Evolutionary conservation across 2,888 invertebrate genomes (phyloP), one percentile per base, ranked within the genome.

Genomic region (Drosophila neoperkinsi): DNA sequence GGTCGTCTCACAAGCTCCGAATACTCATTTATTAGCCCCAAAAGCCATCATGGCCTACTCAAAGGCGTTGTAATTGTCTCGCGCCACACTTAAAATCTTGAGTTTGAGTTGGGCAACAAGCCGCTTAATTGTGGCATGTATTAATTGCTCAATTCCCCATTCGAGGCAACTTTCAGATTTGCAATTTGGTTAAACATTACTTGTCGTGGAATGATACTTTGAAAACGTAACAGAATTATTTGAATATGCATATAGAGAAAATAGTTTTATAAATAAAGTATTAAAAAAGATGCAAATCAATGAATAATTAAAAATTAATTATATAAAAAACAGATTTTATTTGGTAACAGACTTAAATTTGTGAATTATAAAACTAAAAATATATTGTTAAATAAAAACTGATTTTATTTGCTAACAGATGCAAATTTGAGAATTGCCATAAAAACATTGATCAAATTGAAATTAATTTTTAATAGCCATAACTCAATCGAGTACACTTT

Each of bases 1-100:
- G 46, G 46, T 25, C 70, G 74, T 74, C 79, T 77, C 74, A 21
- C 70, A 74, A 66, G 62, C 82, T 60, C 65, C 55, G 51, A 59
- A 61, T 78, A 61, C 78, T 78, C 80, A 71, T 80, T 78, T 78
- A 81, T 80, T 74, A 81, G 80, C 75, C 76, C 58, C 74, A 77
- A 79, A 74, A 64, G 55, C 64, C 75, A 57, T 53, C 67, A 46
- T 58, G 63, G 59, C 56, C 53, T 16, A 30, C 52, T 60, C 41
- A 56, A 30, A 36, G 38, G 61, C 30, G 52, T 10, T n/a, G 49
- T 18, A 50, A 50, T 59, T 59, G 28, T 36, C 28, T 34, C 28
- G 9, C 13, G n/a, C n/a, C 33, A 49, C 34, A 30, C 50, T 68
- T 51, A 25, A 57, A 68, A 68, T 51, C 16, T 68, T 68, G 57